Percentiles rank a stretch among this genome's conserved stretches.
These are phyloP conservation scores for Ornithorhynchus anatinus DNA, from an alignment of 2,113 vertebrate genomes.

Conservation along the genomic window DNA sequence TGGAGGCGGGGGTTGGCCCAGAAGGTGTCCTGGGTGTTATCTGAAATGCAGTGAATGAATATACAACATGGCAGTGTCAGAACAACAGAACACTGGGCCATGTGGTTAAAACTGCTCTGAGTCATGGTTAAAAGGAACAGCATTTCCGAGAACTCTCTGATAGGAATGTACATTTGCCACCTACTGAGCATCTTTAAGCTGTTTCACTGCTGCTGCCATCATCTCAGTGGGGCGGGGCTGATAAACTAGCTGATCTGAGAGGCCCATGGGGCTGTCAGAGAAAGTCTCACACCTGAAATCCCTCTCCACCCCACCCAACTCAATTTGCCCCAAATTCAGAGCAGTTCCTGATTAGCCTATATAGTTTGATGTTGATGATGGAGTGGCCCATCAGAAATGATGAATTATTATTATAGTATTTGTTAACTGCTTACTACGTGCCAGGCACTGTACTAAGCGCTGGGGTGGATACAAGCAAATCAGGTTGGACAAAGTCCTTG, in stretches of 20 bases:
- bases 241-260: not conserved
- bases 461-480: no score
- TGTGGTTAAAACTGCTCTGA: not conserved
- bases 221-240: not conserved
- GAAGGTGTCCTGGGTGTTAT: not conserved
- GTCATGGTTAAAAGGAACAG: not conserved
- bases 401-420: no score
- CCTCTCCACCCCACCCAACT: no score
- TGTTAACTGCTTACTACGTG: no score
- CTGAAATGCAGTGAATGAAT: not conserved
- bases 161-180: fast-evolving
- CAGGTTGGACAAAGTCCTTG: no score
- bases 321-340: no score
- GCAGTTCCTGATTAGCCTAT: no score
- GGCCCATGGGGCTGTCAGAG: no score
- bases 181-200: fast-evolving
- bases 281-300: no score
- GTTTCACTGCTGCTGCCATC: not conserved
- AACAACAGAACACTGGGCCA: not conserved
- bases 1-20: fast-evolving
- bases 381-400: no score
- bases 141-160: not conserved
- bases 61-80: not conserved
- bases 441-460: no score
- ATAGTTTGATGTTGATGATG: no score